Evolutionary conservation across 2,888 invertebrate species (phyloP), one percentile per base, ranked within the genome.

Genomic region (Yponomeuta sedellus): DNA sequence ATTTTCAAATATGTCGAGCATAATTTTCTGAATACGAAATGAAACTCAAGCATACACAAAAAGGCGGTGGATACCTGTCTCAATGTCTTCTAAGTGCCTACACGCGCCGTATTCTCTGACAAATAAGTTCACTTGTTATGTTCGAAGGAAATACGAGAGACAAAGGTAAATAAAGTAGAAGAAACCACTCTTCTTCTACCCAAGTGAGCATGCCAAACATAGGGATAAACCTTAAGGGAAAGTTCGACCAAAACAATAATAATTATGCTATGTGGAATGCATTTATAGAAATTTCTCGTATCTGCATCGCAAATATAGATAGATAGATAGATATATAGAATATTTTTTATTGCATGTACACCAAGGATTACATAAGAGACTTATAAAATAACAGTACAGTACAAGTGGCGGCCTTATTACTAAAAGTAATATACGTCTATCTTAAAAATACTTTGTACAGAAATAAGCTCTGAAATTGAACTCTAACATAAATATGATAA

Each of bases 11-110:
- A 82, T 74, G 72, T 80, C 78, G 75, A 76, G 77, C 78, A 84
- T 85, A 84, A 83, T 82, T n/a, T 84, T 82, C 84, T 79, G 82
- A 83, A 83, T 86, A 83, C 80, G 77, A 78, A 84, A 86, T 80
- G 79, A 75, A 80, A 81, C 77, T 81, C 74, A 73, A 78, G 79
- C 78, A 79, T 77, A 81, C 71, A 81, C 77, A 80, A 78, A 25
- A 80, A 77, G 82, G 82, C 83, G 39, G 34, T 62, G 56, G 40
- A 66, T 69, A 70, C 85, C 82, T 83, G 81, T 80, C 81, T 75
- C 78, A 81, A 78, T 79, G 77, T 81, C 77, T 73, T 76, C 74
- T 78, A 80, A 85, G 81, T 84, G 82, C 80, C 80, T 80, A 79
- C 78, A 77, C 77, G 77, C 75, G 75, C 74, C 75, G 75, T 74